These are phyloP conservation scores for Drosophila parthenogenetica DNA, from an alignment of 2,888 invertebrate genomes.

Conservation along the genomic window DNA sequence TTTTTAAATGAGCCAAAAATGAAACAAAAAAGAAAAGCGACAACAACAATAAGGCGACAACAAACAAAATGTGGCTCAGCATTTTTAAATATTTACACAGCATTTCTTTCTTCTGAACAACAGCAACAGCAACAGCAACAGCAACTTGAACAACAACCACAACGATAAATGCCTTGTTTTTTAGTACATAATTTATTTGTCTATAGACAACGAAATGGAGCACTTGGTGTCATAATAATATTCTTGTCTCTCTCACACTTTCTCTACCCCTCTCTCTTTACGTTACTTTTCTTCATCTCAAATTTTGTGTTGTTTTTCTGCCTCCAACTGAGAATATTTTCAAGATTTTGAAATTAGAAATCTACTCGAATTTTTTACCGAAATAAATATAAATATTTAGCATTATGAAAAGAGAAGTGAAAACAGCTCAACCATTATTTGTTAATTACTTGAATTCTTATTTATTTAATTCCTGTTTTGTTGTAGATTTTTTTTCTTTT, in stretches of 20 bases:
- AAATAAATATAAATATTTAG: neutral
- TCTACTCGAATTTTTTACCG: no score
- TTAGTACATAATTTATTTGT: constrained; percentile 64
- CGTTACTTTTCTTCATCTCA: neutral
- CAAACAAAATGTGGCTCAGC: constrained; percentile 76
- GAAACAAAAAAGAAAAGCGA: constrained; percentile 27
- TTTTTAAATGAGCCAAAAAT: constrained; percentile 64
- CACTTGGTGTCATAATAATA: constrained; percentile 67
- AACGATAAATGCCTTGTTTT: constrained; percentile 46
- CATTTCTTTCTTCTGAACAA: constrained; percentile 76
- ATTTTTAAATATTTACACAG: constrained; percentile 84
- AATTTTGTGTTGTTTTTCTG: neutral
- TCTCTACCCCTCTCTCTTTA: neutral
- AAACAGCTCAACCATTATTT: constrained; percentile 16
- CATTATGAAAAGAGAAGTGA: no score
- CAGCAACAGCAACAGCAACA: constrained; percentile 40
- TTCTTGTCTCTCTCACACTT: neutral
- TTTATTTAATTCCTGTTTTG: neutral
- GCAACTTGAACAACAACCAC: constrained; percentile 7
- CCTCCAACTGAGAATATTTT: constrained; percentile 26
- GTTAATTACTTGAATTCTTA: constrained; percentile 4
- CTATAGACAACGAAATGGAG: constrained; percentile 70
- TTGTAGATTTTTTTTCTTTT: neutral
- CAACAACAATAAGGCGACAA: constrained; percentile 44
- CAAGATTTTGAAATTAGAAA: constrained; percentile 1